These are phyloP conservation scores for Tinea trinotella DNA, from an alignment of 2,888 invertebrate species.

Conservation along the genomic window DNA sequence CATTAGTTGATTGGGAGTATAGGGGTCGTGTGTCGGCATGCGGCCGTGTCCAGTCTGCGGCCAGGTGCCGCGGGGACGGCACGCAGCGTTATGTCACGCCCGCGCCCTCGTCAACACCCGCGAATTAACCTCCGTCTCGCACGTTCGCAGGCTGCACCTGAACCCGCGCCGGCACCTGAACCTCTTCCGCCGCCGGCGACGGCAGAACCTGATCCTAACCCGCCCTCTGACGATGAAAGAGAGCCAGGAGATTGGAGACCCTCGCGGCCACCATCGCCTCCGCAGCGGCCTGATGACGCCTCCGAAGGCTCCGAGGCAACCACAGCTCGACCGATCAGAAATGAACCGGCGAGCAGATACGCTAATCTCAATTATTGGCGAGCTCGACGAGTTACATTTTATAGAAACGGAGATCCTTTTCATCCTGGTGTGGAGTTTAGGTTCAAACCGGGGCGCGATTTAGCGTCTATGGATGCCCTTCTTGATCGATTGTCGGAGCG, in stretches of 20 bases:
- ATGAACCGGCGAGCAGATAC: conserved; percentile 76
- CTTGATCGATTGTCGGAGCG: conserved; percentile 90
- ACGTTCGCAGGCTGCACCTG: conserved; percentile 59
- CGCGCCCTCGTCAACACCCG: conserved; percentile 48
- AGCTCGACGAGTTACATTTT: conserved; percentile 89
- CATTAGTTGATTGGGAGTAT: conserved; percentile 46
- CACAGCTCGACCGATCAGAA: conserved; percentile 74
- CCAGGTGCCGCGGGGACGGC: conserved; percentile 34
- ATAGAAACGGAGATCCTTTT: conserved; percentile 94
- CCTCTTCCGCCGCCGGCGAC: conserved; percentile 47
- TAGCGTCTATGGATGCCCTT: conserved; percentile 87
- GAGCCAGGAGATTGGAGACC: conserved; percentile 69
- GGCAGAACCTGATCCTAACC: conserved; percentile 48
- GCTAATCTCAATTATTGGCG: conserved; percentile 90
- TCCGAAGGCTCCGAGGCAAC: conserved; percentile 64
- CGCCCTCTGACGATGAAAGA: conserved; percentile 65
- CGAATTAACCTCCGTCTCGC: conserved; percentile 32
- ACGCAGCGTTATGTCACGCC: conserved; percentile 43
- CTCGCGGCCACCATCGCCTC: conserved; percentile 54
- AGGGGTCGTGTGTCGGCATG: conserved; percentile 27
- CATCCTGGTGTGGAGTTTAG: conserved; percentile 89
- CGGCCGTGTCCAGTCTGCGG: conserved; percentile 50
- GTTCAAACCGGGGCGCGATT: conserved; percentile 90
- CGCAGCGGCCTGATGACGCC: conserved; percentile 56
- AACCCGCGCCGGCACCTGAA: conserved; percentile 51